A percentile compares a stretch with the other conserved stretches of the same genome.
Conservation (phyloP, 2,113 vertebrate species). For the Myotis davidii region DNA sequence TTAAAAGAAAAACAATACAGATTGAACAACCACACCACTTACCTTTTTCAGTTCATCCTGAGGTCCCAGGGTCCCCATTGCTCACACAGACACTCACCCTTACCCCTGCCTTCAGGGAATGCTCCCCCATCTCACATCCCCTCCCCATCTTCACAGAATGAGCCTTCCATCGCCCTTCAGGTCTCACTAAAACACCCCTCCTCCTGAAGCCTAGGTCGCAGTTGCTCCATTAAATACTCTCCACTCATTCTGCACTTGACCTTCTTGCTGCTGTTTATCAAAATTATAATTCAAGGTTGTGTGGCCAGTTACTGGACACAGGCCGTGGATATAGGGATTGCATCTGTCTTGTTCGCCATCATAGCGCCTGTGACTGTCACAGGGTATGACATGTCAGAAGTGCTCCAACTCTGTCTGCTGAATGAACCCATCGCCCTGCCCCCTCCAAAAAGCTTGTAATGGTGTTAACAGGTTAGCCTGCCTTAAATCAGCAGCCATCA, state of each 20-base stretch:
- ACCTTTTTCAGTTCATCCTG: neutral
- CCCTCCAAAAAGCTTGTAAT: neutral
- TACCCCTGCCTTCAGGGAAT: neutral
- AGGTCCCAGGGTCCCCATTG: no score
- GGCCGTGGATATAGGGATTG: neutral
- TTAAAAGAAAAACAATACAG: neutral
- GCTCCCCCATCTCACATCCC: no score
- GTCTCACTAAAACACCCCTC: neutral
- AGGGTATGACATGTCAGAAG: neutral
- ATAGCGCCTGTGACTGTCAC: neutral
- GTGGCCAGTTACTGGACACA: neutral
- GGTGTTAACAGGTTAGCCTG: neutral
- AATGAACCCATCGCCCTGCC: neutral
- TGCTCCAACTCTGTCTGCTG: neutral
- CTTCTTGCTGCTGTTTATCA: neutral
- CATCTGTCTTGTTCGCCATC: neutral
- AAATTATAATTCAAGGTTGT: neutral
- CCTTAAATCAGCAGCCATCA: neutral
- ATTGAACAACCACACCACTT: neutral
- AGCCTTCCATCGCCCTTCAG: neutral
- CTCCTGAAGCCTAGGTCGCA: neutral
- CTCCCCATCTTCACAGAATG: neutral
- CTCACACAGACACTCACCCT: neutral
- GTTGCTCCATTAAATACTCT: neutral
- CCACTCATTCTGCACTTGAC: neutral